These are phyloP conservation scores for Drosophila pseudoobscura DNA, from an alignment of 1,140 invertebrate genomes.

Conservation along the genomic window DNA sequence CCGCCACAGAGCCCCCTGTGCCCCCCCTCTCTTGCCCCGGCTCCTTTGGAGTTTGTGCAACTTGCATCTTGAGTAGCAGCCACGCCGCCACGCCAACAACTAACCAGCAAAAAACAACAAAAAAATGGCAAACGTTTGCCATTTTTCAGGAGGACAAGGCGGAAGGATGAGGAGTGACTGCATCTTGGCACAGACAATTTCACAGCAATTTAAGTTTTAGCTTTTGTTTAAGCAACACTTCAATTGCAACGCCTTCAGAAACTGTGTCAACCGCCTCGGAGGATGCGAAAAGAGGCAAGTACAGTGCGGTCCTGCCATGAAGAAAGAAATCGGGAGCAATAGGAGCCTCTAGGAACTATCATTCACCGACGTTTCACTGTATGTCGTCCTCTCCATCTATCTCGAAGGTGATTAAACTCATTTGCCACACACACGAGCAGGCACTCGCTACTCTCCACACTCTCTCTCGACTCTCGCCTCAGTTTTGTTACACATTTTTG, in stretches of 20 bases:
- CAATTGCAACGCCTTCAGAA: conserved; percentile 74
- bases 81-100: conserved; percentile 11
- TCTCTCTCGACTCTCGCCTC: conserved; percentile 11
- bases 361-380: not conserved
- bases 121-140: conserved; percentile 61
- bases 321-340: no score
- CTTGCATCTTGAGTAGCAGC: conserved; percentile 26
- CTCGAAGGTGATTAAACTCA: conserved; percentile 76
- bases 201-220: conserved; percentile 77
- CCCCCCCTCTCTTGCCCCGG: not conserved
- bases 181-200: conserved; percentile 61
- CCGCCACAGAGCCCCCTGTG: conserved; percentile 18
- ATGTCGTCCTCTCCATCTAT: conserved; percentile 12
- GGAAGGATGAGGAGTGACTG: not conserved
- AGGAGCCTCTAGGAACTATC: no score
- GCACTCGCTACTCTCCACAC: not conserved
- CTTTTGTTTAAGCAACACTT: conserved; percentile 81
- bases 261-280: conserved; percentile 66
- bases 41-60: conserved; percentile 29
- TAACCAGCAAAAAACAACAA: conserved; percentile 28
- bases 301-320: conserved; percentile 13
- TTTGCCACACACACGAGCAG: conserved; percentile 54
- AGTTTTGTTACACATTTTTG: conserved; percentile 61
- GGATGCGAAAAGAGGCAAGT: conserved; percentile 44
- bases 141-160: conserved; percentile 21